phyloP scores from a whole-genome alignment of 2,888 invertebrate genomes.

The Dynastes tityus region DNA sequence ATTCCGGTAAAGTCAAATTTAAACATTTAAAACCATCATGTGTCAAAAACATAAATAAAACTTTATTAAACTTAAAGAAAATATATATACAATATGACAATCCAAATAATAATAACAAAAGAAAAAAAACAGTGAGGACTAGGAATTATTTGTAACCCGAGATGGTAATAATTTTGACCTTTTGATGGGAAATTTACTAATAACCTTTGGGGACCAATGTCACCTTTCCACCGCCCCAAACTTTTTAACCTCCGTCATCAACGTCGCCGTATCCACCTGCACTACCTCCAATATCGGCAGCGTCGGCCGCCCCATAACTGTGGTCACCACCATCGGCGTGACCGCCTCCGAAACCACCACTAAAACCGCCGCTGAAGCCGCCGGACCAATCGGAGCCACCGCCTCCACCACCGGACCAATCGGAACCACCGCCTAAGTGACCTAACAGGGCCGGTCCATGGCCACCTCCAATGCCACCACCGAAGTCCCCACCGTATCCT shows the following conservation, averaged over 20 bases:
- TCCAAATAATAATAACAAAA: constrained; percentile 17
- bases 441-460: constrained; percentile 50
- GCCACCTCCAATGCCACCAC: constrained; percentile 56
- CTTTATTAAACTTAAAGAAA: constrained; percentile 30
- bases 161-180: too few relatives aligned
- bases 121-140: constrained; percentile 45
- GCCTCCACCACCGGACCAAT: constrained; percentile 51
- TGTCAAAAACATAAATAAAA: constrained; percentile 36
- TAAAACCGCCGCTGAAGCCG: constrained; percentile 52
- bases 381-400: constrained; percentile 52
- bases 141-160: constrained; percentile 45
- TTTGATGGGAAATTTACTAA: constrained; percentile 58
- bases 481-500: constrained; percentile 59
- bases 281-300: constrained; percentile 54
- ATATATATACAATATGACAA: constrained; percentile 38
- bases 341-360: constrained; percentile 58
- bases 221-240: constrained; percentile 56
- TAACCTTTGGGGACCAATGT: constrained; percentile 61
- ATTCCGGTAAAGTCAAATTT: too few relatives aligned
- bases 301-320: constrained; percentile 51
- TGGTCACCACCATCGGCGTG: constrained; percentile 52
- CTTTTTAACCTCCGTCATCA: constrained; percentile 54
- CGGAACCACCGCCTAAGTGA: constrained; percentile 32
- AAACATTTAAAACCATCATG: too few relatives aligned
- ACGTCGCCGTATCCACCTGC: constrained; percentile 56